A percentile compares a stretch with the other conserved stretches of the same genome.
phyloP scores from a whole-genome alignment of 2,888 invertebrate genomes.

The Cheilosia impressa region DNA sequence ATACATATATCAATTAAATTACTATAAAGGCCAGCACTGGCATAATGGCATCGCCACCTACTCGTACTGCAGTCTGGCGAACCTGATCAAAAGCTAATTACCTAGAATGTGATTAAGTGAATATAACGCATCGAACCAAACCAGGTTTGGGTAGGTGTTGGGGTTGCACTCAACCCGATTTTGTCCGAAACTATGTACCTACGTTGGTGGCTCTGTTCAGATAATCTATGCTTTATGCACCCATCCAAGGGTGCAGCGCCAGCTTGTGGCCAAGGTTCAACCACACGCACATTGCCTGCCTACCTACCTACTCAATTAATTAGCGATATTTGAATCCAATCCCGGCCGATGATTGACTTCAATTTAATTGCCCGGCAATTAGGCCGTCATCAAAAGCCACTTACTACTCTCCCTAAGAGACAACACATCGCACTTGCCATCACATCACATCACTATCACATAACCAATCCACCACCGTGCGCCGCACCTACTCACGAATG shows the following conservation, averaged over 20 bases:
- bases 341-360: slow-evolving; percentile 69
- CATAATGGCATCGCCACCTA: slow-evolving; percentile 21
- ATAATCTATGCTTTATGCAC: no score
- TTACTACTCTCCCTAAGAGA: slow-evolving; percentile 43
- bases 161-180: slow-evolving; percentile 1
- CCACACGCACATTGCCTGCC: slow-evolving; percentile 37
- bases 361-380: slow-evolving; percentile 73
- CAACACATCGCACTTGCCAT: slow-evolving; percentile 31
- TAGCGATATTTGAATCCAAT: slow-evolving; percentile 63
- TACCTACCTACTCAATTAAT: slow-evolving; percentile 67
- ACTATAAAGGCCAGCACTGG: neutral
- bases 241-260: slow-evolving; percentile 5
- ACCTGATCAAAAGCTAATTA: slow-evolving; percentile 55
- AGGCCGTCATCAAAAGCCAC: slow-evolving; percentile 69
- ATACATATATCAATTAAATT: slow-evolving; percentile 21
- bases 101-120: slow-evolving; percentile 39
- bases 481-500: slow-evolving; percentile 17
- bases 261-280: slow-evolving; percentile 53
- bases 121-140: neutral
- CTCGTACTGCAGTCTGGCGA: neutral
- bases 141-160: neutral
- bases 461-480: neutral
- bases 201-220: neutral
- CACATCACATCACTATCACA: slow-evolving; percentile 1
- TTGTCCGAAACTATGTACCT: neutral